phyloP scores from a whole-genome alignment of 1,140 invertebrate genomes.

The Sycophaga agraensis region DNA sequence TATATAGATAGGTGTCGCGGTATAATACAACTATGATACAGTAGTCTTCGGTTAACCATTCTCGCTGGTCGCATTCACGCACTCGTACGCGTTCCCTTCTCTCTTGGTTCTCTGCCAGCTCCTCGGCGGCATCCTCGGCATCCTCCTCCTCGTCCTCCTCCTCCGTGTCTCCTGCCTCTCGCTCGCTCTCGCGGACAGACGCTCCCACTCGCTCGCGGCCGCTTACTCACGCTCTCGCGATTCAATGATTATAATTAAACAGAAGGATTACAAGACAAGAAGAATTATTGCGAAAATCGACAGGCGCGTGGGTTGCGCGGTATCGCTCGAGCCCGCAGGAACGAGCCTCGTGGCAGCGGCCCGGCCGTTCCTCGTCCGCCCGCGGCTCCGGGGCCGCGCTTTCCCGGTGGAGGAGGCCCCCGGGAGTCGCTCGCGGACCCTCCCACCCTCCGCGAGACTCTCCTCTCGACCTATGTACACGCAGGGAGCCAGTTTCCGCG shows the following conservation, averaged over 20 bases:
- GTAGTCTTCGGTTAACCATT: conserved; percentile 37
- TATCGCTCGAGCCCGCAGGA: conserved; percentile 26
- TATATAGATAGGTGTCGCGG: conserved; percentile 54
- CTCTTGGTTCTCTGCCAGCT: background rate
- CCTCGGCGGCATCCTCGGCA: background rate
- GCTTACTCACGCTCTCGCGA: conserved; percentile 34
- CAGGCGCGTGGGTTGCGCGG: conserved; percentile 38
- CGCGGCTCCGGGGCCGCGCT: too few relatives aligned
- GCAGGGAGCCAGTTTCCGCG: too few relatives aligned
- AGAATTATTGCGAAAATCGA: conserved; percentile 44
- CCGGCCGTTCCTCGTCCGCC: too few relatives aligned
- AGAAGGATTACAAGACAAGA: conserved; percentile 21
- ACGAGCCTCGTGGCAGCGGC: too few relatives aligned
- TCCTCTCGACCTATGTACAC: too few relatives aligned
- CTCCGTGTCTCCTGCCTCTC: too few relatives aligned
- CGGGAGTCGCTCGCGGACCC: too few relatives aligned
- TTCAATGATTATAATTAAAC: conserved; percentile 30
- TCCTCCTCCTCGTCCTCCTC: background rate
- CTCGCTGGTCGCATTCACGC: too few relatives aligned
- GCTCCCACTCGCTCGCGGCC: conserved; percentile 26
- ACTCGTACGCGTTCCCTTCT: too few relatives aligned
- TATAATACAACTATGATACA: conserved; percentile 59
- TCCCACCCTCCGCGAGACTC: too few relatives aligned
- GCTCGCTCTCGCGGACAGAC: too few relatives aligned
- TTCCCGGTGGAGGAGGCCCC: too few relatives aligned